Evolutionary conservation across 2,888 invertebrate species (phyloP).

Genomic region (Drosophila kanekoi): DNA sequence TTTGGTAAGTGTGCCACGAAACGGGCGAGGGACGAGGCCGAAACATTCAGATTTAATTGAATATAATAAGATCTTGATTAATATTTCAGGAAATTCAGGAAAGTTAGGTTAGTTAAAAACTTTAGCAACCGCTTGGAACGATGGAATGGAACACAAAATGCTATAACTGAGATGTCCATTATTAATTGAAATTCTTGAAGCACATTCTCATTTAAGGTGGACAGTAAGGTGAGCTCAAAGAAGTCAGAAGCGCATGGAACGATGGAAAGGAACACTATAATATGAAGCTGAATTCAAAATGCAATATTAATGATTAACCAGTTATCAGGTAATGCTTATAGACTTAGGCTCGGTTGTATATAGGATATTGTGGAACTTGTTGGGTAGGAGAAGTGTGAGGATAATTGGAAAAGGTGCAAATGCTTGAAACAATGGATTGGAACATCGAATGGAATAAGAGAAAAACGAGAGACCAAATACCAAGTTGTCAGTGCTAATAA

Average conservation of each 20-base stretch:
- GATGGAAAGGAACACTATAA: neutral
- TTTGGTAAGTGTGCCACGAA: too few species aligned
- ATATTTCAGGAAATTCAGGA: too few species aligned
- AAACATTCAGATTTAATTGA: neutral
- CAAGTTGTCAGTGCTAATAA: too few species aligned
- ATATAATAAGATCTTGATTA: too few species aligned
- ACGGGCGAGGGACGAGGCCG: neutral
- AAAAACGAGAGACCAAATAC: too few species aligned
- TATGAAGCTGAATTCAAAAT: neutral
- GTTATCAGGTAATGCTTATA: too few species aligned
- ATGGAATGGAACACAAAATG: neutral
- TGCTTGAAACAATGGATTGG: too few species aligned
- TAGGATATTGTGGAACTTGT: too few species aligned
- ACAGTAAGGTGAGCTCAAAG: neutral
- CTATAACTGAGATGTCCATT: neutral
- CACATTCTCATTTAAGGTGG: neutral
- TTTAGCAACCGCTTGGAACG: neutral
- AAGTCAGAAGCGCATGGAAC: neutral
- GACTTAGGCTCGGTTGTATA: too few species aligned
- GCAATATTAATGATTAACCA: neutral
- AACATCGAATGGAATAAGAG: too few species aligned
- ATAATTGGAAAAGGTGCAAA: neutral
- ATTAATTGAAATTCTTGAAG: neutral
- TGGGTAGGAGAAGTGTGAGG: too few species aligned
- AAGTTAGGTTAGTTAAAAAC: neutral